Base-by-base conservation (phyloP, 2,113 vertebrate species). In the Rhinolophus sinicus region DNA sequence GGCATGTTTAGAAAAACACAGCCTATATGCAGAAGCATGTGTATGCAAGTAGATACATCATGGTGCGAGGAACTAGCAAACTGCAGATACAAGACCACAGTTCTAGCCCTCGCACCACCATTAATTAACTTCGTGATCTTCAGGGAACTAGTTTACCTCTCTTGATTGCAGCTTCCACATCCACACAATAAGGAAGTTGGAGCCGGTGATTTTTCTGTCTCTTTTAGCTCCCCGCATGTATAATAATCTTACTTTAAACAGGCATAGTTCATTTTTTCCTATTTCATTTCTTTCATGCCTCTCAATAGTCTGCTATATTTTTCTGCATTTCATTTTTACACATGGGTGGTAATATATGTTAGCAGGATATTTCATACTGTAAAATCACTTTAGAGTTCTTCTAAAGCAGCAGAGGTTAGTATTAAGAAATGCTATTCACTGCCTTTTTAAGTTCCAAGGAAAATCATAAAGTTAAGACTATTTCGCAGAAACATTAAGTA, bases 321-420 rank as follows among this genome's bases (percentile, higher is more conserved):
- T 96, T 72, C 33, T 35, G 30, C 28, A 86, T 69, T 91, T 78
- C 28, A 70, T 83, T 92, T 97, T 75, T 64, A 92, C 12, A 52
- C 8, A 22, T 15, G 7, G 13, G 40, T 33, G 82, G 18, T 35
- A 50, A 75, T 21, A 92, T 75, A 50, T 78, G 62, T 78, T 77
- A 94, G 77, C 22, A 75, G 69, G 35, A 82, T 58, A 30, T 5
- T 35, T 69, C 64, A 67, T 69, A 30, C 24, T 75, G 94, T 70
- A 83, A 96, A 92, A 86, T 87, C 50, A 85, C 35, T 85, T 91
- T 47, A 62, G 73, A 58, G 33, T 77, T 82, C 64, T 91, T 64
- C n/a, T 52, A 10, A 80, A 81, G 72, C 22, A 80, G 82, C 38
- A 77, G n/a, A 94, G n/a, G 50, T 84, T 80, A 70, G 54, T 40